phyloP scores from a whole-genome alignment of 1,140 invertebrate genomes.

The Ceratosolen solmsi region DNA sequence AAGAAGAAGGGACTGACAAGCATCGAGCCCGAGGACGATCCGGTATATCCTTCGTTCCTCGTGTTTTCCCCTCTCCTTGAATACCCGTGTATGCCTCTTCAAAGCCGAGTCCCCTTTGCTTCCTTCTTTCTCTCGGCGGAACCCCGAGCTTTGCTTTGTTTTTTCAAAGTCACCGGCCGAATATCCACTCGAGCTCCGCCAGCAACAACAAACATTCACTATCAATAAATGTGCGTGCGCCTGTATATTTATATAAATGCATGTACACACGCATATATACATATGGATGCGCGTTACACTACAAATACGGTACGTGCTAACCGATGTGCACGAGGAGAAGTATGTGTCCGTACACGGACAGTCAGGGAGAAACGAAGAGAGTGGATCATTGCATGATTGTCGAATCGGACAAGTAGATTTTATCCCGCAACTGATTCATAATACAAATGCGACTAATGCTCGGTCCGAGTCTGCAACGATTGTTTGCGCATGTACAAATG shows the following conservation, averaged over 20 bases:
- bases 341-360: neutral
- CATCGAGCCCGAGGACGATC: constrained; percentile 11
- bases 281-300: neutral
- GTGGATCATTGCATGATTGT: constrained; percentile 32
- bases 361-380: neutral
- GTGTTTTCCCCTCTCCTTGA: neutral
- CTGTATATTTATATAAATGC: too few species aligned
- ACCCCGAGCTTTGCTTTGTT: constrained; percentile 63
- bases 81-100: neutral
- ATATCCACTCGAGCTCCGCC: constrained; percentile 66
- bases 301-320: neutral
- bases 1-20: constrained; percentile 27
- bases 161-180: constrained; percentile 65
- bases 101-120: neutral
- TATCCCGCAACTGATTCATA: constrained; percentile 21
- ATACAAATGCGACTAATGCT: neutral
- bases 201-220: constrained; percentile 66
- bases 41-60: constrained; percentile 14
- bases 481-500: neutral
- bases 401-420: constrained; percentile 22
- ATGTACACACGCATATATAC: too few species aligned
- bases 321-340: too few species aligned
- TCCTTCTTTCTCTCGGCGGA: neutral
- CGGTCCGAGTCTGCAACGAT: neutral
- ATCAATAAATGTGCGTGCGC: neutral